Base-by-base conservation (phyloP, 2,888 invertebrate genomes). In the Xestia ashworthii region DNA sequence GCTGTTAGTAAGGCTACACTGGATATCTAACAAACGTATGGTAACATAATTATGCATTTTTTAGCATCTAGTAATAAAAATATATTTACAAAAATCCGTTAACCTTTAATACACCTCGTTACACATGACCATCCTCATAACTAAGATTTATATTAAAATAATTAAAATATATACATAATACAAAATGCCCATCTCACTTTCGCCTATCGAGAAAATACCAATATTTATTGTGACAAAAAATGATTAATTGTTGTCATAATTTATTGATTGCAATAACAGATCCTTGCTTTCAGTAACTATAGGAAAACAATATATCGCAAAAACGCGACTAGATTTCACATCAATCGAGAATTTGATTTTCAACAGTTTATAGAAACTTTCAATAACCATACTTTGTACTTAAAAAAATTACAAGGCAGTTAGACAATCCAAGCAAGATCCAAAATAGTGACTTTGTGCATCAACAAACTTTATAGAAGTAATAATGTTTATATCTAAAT, bases 21-120 rank as follows among this genome's bases (percentile, higher is more conserved):
- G 91, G 91, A 91, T 89, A 86, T 84, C 81, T 88, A 88, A 87
- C 79, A 88, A 85, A 82, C 79, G 82, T 87, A 88, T 93, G 95
- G 95, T 95, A 95, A 95, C 95, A 93, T 92, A 89, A 87, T 91
- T 89, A 83, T 87, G 90, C 89, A 89, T 88, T 89, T 88, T 87
- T 88, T 89, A 91, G 91, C 90, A 91, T 92, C 89, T 91, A 89
- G 87, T 90, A 91, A 91, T 93, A 91, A 94, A 94, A 92, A 93
- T 93, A 94, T 96, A 96, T 96, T 94, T 95, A 96, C 96, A 96
- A 91, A 91, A 92, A 93, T 93, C 93, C 93, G 84, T 91, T 90
- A 91, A 92, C 94, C 93, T 92, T 90, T 88, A 89, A 84, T 92
- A 92, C 86, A 90, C 88, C 89, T 91, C 91, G 89, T 91, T 91